These are phyloP conservation scores for Cichladusa arquata DNA, from an alignment of 2,113 vertebrate species.

Conservation along the genomic window DNA sequence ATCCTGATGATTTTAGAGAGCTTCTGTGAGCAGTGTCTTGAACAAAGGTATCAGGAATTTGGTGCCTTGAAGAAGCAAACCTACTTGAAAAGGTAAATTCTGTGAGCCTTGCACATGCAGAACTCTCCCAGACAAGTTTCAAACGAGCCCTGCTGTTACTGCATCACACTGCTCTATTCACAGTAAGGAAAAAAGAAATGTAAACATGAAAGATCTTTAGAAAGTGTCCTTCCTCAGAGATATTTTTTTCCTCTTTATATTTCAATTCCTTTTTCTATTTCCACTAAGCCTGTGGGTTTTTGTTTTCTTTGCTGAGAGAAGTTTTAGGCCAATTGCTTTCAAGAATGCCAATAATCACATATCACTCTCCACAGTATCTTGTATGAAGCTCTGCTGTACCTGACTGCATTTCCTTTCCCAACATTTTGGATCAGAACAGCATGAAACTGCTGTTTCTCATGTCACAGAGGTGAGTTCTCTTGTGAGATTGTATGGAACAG, in stretches of 20 bases:
- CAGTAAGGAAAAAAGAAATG: neutral
- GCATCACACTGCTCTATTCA: conserved; percentile 1
- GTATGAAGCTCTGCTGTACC: neutral
- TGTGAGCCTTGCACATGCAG: neutral
- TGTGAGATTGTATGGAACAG: neutral
- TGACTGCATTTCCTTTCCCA: conserved; percentile 15
- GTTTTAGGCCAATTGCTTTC: conserved; percentile 36
- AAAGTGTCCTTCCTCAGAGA: neutral
- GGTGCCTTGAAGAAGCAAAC: neutral
- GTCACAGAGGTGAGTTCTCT: conserved; percentile 24
- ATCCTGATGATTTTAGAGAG: neutral
- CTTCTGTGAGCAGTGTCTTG: neutral
- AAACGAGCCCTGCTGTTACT: neutral
- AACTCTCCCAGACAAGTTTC: conserved; percentile 5
- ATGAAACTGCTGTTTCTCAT: neutral
- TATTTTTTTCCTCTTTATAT: neutral
- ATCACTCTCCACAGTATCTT: neutral
- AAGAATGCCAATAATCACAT: conserved; percentile 40
- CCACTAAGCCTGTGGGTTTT: neutral
- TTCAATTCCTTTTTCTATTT: neutral
- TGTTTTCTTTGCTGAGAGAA: conserved; percentile 12
- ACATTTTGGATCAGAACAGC: conserved; percentile 20
- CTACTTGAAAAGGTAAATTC: conserved; percentile 8
- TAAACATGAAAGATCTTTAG: conserved; percentile 42
- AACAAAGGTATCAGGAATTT: neutral